These are phyloP conservation scores for Limnothrissa miodon DNA, from an alignment of 2,113 vertebrate species.

Conservation along the genomic window DNA sequence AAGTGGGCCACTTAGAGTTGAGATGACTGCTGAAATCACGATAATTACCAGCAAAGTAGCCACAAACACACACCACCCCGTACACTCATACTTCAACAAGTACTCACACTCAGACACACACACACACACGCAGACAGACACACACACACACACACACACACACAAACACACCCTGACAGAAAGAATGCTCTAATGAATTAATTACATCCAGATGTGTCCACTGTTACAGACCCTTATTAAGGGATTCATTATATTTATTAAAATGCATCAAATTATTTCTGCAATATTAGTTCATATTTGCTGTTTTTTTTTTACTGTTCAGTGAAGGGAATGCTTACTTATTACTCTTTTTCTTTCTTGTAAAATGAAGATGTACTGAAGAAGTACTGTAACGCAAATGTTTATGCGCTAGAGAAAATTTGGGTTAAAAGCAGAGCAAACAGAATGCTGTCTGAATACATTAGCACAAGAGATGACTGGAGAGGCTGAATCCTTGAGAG, in stretches of 20 bases:
- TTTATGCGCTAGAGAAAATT: constrained; percentile 58
- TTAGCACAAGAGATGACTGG: constrained; percentile 61
- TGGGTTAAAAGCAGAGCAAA: constrained; percentile 46
- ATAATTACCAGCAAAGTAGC: constrained; percentile 51
- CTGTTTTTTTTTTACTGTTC: constrained; percentile 45
- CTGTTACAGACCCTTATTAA: constrained; percentile 37
- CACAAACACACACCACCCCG: constrained; percentile 19
- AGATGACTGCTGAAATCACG: constrained; percentile 45
- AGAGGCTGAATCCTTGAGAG: constrained; percentile 64
- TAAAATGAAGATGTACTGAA: constrained; percentile 61
- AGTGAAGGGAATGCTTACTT: constrained; percentile 25
- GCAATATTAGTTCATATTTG: constrained; percentile 36
- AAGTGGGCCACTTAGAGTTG: constrained; percentile 37
- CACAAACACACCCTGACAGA: constrained; percentile 35
- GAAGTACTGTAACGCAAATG: constrained; percentile 65
- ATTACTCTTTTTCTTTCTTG: constrained; percentile 25
- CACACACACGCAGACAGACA: not conserved
- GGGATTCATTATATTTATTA: constrained; percentile 33
- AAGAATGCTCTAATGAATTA: constrained; percentile 54
- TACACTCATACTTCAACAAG: not conserved
- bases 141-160: not conserved
- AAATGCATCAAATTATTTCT: not conserved
- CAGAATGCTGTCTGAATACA: constrained; percentile 56
- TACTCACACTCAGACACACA: not conserved
- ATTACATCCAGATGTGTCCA: constrained; percentile 45